phyloP scores from a whole-genome alignment of 2,113 vertebrate genomes.

The Canis aureus region DNA sequence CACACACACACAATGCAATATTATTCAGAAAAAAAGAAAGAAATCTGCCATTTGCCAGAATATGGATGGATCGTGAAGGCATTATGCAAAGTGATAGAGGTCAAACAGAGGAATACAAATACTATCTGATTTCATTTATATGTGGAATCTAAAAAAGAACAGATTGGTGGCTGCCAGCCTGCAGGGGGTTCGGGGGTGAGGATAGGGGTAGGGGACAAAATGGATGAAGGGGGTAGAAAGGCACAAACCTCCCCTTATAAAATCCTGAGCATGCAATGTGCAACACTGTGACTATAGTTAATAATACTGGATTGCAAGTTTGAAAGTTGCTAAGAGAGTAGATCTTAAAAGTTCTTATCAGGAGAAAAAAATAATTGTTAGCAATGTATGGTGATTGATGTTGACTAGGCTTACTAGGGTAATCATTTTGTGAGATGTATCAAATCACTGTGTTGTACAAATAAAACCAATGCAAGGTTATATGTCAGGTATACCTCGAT shows the following conservation, averaged over 20 bases:
- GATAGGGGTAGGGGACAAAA: not conserved
- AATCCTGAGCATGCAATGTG: not conserved
- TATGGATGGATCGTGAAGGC: not conserved
- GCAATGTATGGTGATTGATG: not conserved
- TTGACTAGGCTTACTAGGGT: not conserved
- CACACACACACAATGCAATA: not conserved
- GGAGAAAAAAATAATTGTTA: not conserved
- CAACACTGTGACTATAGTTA: not conserved
- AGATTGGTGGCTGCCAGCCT: not conserved
- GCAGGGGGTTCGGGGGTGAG: accelerated
- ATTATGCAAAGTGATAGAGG: not conserved
- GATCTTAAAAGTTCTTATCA: not conserved
- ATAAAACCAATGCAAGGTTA: not conserved
- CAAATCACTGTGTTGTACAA: not conserved
- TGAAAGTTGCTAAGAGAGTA: not conserved
- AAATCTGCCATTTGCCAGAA: not conserved
- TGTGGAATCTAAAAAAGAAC: not conserved
- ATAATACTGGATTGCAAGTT: not conserved
- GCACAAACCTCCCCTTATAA: not conserved
- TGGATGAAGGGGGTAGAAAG: not conserved
- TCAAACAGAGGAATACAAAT: not conserved
- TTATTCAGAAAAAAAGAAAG: not conserved
- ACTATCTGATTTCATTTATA: not conserved
- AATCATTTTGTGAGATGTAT: not conserved
- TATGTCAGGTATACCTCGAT: not conserved